Percentiles rank a stretch among this genome's conserved stretches.
Conservation (phyloP, 1,140 invertebrate species). For the Ceratina calcarata region DNA sequence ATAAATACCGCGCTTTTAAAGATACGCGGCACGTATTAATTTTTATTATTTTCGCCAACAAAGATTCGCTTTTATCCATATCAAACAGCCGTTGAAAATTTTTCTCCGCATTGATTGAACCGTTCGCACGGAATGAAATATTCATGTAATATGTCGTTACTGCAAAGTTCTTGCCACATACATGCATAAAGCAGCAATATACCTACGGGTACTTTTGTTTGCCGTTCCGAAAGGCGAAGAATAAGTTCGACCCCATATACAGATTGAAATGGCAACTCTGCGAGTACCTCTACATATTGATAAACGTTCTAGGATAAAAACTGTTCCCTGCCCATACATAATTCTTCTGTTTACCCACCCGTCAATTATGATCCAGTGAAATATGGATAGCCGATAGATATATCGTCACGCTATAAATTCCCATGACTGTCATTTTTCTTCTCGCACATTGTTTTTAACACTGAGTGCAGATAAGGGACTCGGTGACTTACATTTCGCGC, state of each 20-base stretch:
- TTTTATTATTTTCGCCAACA: neutral
- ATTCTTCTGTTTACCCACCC: no score
- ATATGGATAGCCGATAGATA: no score
- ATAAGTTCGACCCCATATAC: neutral
- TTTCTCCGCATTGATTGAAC: slow-evolving; percentile 1
- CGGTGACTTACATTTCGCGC: no score
- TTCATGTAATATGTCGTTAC: slow-evolving; percentile 43
- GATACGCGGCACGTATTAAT: neutral
- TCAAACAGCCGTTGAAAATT: neutral
- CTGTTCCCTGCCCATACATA: no score
- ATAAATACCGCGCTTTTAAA: neutral
- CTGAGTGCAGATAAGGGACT: no score
- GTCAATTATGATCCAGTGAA: no score
- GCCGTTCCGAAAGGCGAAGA: neutral
- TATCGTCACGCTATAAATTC: no score
- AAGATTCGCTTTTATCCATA: slow-evolving; percentile 16
- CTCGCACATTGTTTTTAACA: no score
- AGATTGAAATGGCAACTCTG: neutral
- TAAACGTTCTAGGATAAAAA: neutral
- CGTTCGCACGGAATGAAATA: slow-evolving; percentile 20
- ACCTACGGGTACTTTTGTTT: neutral
- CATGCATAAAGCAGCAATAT: slow-evolving; percentile 1
- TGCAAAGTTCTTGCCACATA: neutral
- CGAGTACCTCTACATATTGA: neutral
- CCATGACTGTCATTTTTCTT: no score